Percentiles rank a stretch among this genome's conserved stretches.
These are phyloP conservation scores for Xestia ashworthii DNA, from an alignment of 2,888 invertebrate genomes.

Conservation along the genomic window DNA sequence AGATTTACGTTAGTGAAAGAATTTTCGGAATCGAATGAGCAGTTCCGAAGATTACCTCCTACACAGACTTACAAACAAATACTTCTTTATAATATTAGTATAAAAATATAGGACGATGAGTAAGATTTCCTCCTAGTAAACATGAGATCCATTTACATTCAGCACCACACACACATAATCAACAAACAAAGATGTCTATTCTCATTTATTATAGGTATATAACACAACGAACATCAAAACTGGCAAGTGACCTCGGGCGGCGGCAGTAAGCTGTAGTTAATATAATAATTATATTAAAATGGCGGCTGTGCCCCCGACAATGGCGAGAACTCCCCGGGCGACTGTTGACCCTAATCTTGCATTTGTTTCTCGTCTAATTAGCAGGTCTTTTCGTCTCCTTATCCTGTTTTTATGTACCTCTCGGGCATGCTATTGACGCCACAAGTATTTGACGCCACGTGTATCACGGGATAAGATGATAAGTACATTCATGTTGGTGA, in stretches of 20 bases:
- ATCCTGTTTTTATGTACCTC: slow-evolving; percentile 74
- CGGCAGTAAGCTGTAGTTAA: slow-evolving; percentile 58
- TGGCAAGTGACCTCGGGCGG: slow-evolving; percentile 50
- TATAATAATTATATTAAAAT: slow-evolving; percentile 75
- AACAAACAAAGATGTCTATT: slow-evolving; percentile 49
- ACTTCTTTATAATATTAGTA: no score
- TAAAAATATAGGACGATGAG: not conserved
- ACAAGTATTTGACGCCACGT: slow-evolving; percentile 32
- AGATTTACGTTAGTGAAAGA: no score
- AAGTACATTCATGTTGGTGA: not conserved
- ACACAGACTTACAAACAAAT: no score
- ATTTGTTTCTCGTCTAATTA: slow-evolving; percentile 86
- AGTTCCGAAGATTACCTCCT: no score
- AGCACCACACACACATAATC: slow-evolving; percentile 5
- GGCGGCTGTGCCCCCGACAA: slow-evolving; percentile 75
- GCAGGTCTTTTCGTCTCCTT: slow-evolving; percentile 76
- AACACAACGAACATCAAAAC: slow-evolving; percentile 60
- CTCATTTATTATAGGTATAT: slow-evolving; percentile 39
- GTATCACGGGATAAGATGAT: slow-evolving; percentile 22
- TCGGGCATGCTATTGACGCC: slow-evolving; percentile 70
- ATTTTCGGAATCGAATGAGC: no score
- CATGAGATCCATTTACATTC: slow-evolving; percentile 8
- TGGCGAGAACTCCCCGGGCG: slow-evolving; percentile 71
- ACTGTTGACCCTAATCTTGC: slow-evolving; percentile 80
- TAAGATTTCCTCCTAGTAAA: slow-evolving; percentile 3